Conservation (phyloP, 2,797 vertebrate species). For the Epinephelus coioides region DNA sequence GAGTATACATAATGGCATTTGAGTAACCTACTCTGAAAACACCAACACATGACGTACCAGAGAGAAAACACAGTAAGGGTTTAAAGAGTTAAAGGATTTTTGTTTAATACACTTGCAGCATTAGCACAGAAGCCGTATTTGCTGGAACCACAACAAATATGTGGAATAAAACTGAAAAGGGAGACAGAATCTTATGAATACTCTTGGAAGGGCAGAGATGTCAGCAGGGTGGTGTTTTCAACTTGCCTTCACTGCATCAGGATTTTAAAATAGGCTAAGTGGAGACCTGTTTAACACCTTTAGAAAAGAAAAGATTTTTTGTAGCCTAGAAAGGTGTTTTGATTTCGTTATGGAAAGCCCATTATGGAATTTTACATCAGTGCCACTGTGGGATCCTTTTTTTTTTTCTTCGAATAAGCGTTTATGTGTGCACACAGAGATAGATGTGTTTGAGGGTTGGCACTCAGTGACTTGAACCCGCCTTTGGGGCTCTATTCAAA, state of each 20-base stretch:
- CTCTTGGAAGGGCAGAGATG: not conserved
- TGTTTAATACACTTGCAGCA: not conserved
- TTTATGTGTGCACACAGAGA: not conserved
- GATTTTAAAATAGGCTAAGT: not conserved
- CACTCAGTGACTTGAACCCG: slow-evolving; percentile 39
- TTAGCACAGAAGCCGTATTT: slow-evolving; percentile 5
- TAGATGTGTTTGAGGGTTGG: slow-evolving; percentile 26
- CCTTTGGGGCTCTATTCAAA: slow-evolving; percentile 67
- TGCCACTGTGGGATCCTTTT: not conserved
- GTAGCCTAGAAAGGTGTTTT: not conserved
- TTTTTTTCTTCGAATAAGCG: no score
- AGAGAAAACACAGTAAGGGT: not conserved
- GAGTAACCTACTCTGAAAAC: not conserved
- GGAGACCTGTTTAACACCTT: not conserved
- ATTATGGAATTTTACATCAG: not conserved
- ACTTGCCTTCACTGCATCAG: not conserved
- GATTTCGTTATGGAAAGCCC: not conserved
- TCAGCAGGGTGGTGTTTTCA: slow-evolving; percentile 1
- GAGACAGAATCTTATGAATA: slow-evolving; percentile 8
- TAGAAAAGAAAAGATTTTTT: not conserved
- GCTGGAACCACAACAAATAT: not conserved
- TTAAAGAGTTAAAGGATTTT: not conserved
- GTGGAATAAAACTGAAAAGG: slow-evolving; percentile 18
- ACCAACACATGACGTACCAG: not conserved
- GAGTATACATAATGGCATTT: not conserved